Conservation (phyloP, 1,140 invertebrate species). For the Zaprionus ornatus region DNA sequence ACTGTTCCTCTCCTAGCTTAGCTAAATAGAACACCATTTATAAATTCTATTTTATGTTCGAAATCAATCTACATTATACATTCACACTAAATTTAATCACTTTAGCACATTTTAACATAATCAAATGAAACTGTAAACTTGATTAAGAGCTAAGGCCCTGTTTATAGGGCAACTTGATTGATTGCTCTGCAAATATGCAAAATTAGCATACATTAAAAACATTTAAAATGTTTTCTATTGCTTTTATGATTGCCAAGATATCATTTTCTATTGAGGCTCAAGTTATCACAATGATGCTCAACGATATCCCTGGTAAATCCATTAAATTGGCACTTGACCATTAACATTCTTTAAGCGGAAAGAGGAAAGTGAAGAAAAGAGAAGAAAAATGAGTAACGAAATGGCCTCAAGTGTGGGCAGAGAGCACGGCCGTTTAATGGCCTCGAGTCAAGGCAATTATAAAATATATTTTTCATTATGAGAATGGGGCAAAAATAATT, state of each 20-base stretch:
- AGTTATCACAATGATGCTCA: constrained; percentile 24
- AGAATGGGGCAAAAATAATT: constrained; percentile 66
- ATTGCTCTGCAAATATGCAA: background rate
- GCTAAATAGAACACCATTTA: no score
- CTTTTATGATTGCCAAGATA: background rate
- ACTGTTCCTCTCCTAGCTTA: no score
- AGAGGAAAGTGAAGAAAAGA: constrained; percentile 6
- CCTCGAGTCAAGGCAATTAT: constrained; percentile 56
- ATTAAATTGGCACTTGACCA: constrained; percentile 23
- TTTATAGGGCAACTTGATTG: background rate
- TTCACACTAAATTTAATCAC: no score
- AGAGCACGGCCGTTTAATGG: constrained; percentile 26
- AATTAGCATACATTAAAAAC: background rate
- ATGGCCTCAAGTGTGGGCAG: constrained; percentile 37
- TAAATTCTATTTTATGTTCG: no score
- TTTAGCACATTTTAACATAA: background rate
- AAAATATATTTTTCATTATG: constrained; percentile 69
- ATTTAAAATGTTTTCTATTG: background rate
- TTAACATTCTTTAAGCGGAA: constrained; percentile 45
- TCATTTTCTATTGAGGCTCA: background rate
- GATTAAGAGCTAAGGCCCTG: background rate
- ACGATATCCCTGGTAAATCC: constrained; percentile 16
- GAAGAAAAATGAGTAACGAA: constrained; percentile 19
- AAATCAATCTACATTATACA: no score
- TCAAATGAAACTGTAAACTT: background rate